Evolutionary conservation across 2,888 invertebrate species (phyloP).

Genomic region (Petrophora chlorosata): DNA sequence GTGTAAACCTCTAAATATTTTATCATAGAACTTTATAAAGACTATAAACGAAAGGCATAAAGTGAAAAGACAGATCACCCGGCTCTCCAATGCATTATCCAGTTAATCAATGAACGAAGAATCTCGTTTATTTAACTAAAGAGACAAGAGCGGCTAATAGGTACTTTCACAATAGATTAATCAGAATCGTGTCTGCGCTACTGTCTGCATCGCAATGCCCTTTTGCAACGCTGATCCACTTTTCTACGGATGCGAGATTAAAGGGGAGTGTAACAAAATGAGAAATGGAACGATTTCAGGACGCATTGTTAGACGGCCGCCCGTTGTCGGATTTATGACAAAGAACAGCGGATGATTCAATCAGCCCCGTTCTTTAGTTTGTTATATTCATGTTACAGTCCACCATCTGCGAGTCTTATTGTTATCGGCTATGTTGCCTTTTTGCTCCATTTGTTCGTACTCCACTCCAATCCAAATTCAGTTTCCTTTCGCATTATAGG

Average conservation of each 20-base stretch:
- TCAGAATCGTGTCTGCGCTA: slow-evolving; percentile 65
- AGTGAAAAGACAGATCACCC: not conserved
- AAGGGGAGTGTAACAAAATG: slow-evolving; percentile 83
- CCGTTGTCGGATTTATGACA: slow-evolving; percentile 83
- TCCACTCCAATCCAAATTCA: slow-evolving; percentile 30
- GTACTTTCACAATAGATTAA: slow-evolving; percentile 72
- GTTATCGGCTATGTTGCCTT: slow-evolving; percentile 64
- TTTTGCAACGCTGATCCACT: slow-evolving; percentile 81
- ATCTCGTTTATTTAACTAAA: slow-evolving; percentile 40
- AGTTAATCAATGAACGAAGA: slow-evolving; percentile 11
- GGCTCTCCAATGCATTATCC: slow-evolving; percentile 5
- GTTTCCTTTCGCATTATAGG: slow-evolving; percentile 33
- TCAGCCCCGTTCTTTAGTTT: slow-evolving; percentile 81
- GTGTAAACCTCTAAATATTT: too few relatives aligned
- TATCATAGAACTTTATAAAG: too few relatives aligned
- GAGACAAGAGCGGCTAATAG: slow-evolving; percentile 45
- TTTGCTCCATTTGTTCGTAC: slow-evolving; percentile 59
- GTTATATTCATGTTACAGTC: slow-evolving; percentile 79
- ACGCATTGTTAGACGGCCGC: slow-evolving; percentile 79
- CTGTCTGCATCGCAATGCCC: slow-evolving; percentile 78
- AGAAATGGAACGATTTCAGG: slow-evolving; percentile 83
- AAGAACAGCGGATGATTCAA: slow-evolving; percentile 83
- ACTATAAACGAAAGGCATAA: too few relatives aligned
- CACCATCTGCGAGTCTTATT: slow-evolving; percentile 71
- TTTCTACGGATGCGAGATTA: slow-evolving; percentile 83